Base-by-base conservation (phyloP, 1,140 invertebrate genomes). In the Charaxes varanes region DNA sequence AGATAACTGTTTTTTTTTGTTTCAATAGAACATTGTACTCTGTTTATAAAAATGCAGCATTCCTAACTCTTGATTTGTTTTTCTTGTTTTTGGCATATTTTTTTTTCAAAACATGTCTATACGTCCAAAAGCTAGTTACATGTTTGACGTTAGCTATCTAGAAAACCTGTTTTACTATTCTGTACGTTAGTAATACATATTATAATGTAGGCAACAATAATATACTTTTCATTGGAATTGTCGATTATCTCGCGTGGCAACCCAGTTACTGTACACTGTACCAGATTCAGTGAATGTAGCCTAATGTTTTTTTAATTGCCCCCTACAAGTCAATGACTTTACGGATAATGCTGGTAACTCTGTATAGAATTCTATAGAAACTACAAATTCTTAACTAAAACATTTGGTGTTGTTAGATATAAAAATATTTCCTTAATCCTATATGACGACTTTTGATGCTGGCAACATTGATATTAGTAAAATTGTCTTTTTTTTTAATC, bases 261-360 rank as follows among this genome's bases (percentile, higher is more conserved):
- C 27, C 41, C 13, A 16, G 26, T 37, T 23, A 22, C 41, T 50
- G 34, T 51, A 37, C 17, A 41, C 15, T 23, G 49, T 44, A 22
- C 43, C 10, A 44, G 37, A 41, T 54, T 41, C 47, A 46, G 27
- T 50, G 42, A 45, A 34, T 47, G 32, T 41, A 36, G 37, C 36
- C 32, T 50, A 47, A 50, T 54, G 46, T 38, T 54, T 32, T 50
- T 58, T 54, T 53, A 58, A 53, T 53, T 53, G 44, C 49, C 16
- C 33, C 30, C 38, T n/a, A 37, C 18, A 24, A 56, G 48, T 56
- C 53, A 56, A 41, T 56, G 53, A 56, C 49, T 44, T 30, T 10
- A 19, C 23, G 10, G 14, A 28, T 41, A 41, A 32, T 41, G 28
- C 15, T 7, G 14, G 18, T 22, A 19, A 19, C 32, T 21, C 4